phyloP scores from a whole-genome alignment of 2,888 invertebrate genomes.

The Thymelicus sylvestris region DNA sequence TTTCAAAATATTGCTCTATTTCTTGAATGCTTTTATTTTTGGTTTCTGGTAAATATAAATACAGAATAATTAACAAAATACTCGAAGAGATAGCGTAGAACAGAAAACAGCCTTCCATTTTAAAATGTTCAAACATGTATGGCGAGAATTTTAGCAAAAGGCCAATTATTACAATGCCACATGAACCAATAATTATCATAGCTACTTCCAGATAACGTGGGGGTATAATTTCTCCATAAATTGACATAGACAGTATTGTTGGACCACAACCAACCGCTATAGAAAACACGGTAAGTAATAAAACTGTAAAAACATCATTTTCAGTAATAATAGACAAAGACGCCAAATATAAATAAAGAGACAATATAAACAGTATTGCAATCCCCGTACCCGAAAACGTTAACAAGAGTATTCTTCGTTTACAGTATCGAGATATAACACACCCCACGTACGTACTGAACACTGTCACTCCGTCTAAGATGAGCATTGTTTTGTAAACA shows the following conservation, averaged over 20 bases:
- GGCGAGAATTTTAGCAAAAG: not conserved
- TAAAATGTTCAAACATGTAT: not conserved
- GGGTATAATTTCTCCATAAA: slow-evolving; percentile 42
- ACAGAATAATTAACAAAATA: slow-evolving; percentile 33
- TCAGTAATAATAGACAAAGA: slow-evolving; percentile 39
- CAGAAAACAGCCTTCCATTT: slow-evolving; percentile 1
- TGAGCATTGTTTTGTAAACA: slow-evolving; percentile 44
- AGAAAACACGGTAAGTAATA: slow-evolving; percentile 56
- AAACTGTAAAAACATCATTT: slow-evolving; percentile 51
- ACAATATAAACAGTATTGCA: slow-evolving; percentile 42
- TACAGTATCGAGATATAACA: slow-evolving; percentile 47
- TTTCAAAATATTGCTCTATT: slow-evolving; percentile 43
- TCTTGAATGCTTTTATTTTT: slow-evolving; percentile 49
- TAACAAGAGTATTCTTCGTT: slow-evolving; percentile 50
- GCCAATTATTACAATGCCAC: not conserved
- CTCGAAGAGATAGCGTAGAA: slow-evolving; percentile 15
- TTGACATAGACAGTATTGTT: slow-evolving; percentile 51
- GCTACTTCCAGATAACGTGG: slow-evolving; percentile 23
- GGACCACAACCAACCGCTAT: slow-evolving; percentile 55
- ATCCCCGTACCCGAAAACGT: slow-evolving; percentile 42
- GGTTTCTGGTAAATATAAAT: slow-evolving; percentile 47
- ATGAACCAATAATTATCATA: not conserved
- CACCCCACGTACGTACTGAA: slow-evolving; percentile 61
- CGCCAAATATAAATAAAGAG: slow-evolving; percentile 45
- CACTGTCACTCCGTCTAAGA: slow-evolving; percentile 46